Conservation (phyloP, 2,797 vertebrate species). For the Lycodopsis pacificus region DNA sequence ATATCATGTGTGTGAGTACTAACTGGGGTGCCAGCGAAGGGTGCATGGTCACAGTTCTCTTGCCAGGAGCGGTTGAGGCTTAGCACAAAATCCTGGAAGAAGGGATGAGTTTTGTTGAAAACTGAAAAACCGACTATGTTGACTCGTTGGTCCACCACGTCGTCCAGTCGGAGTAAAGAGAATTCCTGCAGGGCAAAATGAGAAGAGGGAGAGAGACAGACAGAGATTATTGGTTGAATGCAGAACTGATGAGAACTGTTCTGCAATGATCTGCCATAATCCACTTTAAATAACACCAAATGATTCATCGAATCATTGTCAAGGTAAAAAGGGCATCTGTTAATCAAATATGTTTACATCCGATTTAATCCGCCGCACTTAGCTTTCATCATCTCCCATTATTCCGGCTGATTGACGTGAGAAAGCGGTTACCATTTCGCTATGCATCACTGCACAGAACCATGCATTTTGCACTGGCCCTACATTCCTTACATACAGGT, state of each 20-base stretch:
- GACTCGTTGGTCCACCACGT: conserved; percentile 89
- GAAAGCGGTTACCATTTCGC: conserved; percentile 48
- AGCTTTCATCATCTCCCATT: conserved; percentile 64
- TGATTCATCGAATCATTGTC: conserved; percentile 43
- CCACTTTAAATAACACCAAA: conserved; percentile 42
- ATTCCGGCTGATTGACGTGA: conserved; percentile 54
- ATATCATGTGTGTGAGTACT: conserved; percentile 66
- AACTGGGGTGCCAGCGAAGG: conserved; percentile 95
- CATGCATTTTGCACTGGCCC: conserved; percentile 33
- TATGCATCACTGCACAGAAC: conserved; percentile 35
- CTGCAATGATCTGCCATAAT: conserved; percentile 9
- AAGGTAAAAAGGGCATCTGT: conserved; percentile 53
- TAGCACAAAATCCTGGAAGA: conserved; percentile 95
- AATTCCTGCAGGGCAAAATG: conserved; percentile 88
- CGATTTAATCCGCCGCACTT: conserved; percentile 50
- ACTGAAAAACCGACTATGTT: conserved; percentile 98
- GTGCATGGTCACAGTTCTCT: conserved; percentile 97
- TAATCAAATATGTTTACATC: conserved; percentile 64
- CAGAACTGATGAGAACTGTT: conserved; percentile 5
- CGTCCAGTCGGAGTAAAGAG: conserved; percentile 92
- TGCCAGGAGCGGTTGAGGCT: conserved; percentile 99
- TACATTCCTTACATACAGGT: conserved; percentile 38
- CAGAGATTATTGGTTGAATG: conserved; percentile 19
- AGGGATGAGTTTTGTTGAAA: conserved; percentile 95
- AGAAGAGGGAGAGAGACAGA: conserved; percentile 10